phyloP scores from a whole-genome alignment of 2,113 vertebrate genomes.

The Poeciliopsis prolifica region DNA sequence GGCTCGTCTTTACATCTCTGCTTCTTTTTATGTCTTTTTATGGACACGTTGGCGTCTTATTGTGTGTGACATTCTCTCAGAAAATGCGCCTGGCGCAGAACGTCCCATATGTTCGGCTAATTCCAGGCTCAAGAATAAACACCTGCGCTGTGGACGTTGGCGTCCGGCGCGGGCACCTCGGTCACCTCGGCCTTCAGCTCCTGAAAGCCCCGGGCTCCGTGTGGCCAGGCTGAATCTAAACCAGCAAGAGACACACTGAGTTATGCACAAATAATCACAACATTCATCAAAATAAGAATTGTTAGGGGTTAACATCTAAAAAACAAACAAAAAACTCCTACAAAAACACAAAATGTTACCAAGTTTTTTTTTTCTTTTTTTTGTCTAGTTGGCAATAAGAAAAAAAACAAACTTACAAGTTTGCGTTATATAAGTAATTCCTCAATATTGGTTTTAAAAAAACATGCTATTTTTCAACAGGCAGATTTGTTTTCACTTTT shows the following conservation, averaged over 20 bases:
- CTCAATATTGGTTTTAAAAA: too few relatives aligned
- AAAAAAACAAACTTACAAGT: too few relatives aligned
- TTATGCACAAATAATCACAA: neutral
- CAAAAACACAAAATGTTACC: too few relatives aligned
- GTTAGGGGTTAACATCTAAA: neutral
- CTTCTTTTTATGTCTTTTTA: neutral
- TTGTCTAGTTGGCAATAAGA: too few relatives aligned
- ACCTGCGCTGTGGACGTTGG: conserved; percentile 62
- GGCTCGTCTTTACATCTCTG: neutral
- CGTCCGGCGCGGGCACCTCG: conserved; percentile 83
- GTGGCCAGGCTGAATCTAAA: conserved; percentile 79
- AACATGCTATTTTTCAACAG: too few relatives aligned
- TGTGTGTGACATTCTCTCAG: neutral
- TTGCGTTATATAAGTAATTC: too few relatives aligned
- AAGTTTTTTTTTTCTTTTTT: too few relatives aligned
- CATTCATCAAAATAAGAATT: neutral
- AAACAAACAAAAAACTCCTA: neutral
- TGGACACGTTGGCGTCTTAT: neutral
- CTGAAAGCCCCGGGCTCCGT: conserved; percentile 79
- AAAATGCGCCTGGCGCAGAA: neutral
- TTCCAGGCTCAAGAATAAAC: neutral
- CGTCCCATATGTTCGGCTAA: too few relatives aligned
- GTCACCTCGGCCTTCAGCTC: conserved; percentile 90
- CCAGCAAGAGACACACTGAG: neutral
- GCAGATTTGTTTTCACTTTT: too few relatives aligned